A percentile compares a stretch with the other conserved stretches of the same genome.
phyloP scores from a whole-genome alignment of 2,113 vertebrate species.

The Tinamus guttatus region DNA sequence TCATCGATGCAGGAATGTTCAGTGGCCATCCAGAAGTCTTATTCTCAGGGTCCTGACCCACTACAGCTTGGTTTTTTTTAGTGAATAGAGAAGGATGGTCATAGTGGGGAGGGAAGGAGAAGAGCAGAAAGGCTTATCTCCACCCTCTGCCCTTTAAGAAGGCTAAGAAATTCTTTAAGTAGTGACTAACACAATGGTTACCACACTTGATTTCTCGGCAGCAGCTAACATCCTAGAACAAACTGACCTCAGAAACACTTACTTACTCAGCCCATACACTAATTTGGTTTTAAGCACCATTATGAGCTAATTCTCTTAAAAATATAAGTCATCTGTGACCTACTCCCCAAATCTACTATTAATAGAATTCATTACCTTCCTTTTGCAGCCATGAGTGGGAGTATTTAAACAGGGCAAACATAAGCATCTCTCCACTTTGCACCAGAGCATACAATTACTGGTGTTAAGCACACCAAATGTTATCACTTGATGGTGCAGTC shows the following conservation, averaged over 20 bases:
- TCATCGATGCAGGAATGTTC: neutral
- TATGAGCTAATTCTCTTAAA: neutral
- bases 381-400: neutral
- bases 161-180: slow-evolving; percentile 58
- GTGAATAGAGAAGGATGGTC: neutral
- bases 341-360: neutral
- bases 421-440: neutral
- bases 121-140: slow-evolving; percentile 51
- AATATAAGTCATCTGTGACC: neutral
- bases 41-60: slow-evolving; percentile 39
- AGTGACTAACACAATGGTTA: slow-evolving; percentile 41
- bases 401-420: neutral
- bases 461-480: neutral
- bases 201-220: neutral
- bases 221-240: neutral
- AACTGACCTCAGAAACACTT: neutral
- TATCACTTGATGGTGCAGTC: neutral
- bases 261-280: neutral
- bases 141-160: slow-evolving; percentile 12
- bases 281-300: neutral
- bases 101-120: neutral
- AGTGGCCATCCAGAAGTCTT: slow-evolving; percentile 48
- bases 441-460: neutral
- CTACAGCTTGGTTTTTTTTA: neutral
- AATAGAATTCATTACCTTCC: neutral